Base-by-base conservation (phyloP, 92 coral and sea anemone species). In the Heliopora coerulea region DNA sequence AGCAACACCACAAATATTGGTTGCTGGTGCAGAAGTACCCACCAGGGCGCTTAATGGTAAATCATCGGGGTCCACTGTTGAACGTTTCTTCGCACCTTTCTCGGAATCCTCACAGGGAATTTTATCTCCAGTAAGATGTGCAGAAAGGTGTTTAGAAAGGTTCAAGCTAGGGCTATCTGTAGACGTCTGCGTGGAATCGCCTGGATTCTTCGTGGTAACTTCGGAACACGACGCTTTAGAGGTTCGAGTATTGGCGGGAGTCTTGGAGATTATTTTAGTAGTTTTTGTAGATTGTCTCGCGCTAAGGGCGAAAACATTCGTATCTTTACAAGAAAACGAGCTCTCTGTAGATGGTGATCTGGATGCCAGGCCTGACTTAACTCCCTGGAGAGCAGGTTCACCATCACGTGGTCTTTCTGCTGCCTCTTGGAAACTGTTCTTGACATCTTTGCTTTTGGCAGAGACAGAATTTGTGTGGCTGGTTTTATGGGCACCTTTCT, bases 101-200 rank as follows among this genome's bases (percentile, higher is more conserved):
- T 33, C 32, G 28, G 75, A 18, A 27, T 10, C 26, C 26, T 49
- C 60, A 25, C 19, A 25, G 17, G 75, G 8, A 23, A 54, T 13
- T 15, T 19, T 29, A 11, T 18, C 41, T n/a, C 30, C 8, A 18
- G 59, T 68, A 29, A 68, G 75, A 54, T 68, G 75, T 15, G 35
- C 25, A 10, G 75, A 48, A 23, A 68, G 60, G 35, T 68, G 75
- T 8, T 29, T 68, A 11, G 75, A 68, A 17, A 68, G 60, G 35
- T 68, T 68, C 5, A 68, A 59, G 44, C 49, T 57, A 24, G 56
- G 20, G 20, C 35, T 5, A 17, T 28, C 33, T 18, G 40, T 28
- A 10, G 75, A 3, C 17, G 44, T 48, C 7, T 0, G 21, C 7
- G 15, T 1, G 15, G 18, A 27, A 23, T 11, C 9, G 4, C 17